These are phyloP conservation scores for Syngnathus scovelli DNA, from an alignment of 2,113 vertebrate species.

Conservation along the genomic window DNA sequence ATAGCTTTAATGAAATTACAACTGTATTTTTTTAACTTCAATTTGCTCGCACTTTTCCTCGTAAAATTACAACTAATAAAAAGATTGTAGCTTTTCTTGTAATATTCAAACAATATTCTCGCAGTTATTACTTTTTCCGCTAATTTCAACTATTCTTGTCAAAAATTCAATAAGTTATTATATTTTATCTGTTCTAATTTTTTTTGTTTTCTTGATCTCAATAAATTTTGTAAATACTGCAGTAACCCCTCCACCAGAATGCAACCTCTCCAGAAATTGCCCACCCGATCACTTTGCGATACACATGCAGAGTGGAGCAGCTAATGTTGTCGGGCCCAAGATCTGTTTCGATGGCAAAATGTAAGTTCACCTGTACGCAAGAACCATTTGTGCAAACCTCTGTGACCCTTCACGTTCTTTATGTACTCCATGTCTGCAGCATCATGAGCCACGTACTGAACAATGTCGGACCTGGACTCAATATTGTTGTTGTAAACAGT, in stretches of 20 bases:
- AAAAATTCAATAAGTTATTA: no score
- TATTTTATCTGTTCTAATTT: no score
- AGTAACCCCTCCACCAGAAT: conserved; percentile 51
- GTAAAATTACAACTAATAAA: no score
- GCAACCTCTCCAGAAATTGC: conserved; percentile 66
- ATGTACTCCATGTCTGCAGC: conserved; percentile 49
- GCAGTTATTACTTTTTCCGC: not conserved
- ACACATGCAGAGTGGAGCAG: conserved; percentile 74
- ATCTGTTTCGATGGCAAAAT: conserved; percentile 77
- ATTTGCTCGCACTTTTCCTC: no score
- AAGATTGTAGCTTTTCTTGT: no score
- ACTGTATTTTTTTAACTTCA: not conserved
- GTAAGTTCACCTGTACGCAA: conserved; percentile 46
- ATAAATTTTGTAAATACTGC: conserved; percentile 6
- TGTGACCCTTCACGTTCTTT: not conserved
- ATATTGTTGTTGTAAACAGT: conserved; percentile 81
- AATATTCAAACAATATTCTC: not conserved
- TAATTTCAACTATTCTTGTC: no score
- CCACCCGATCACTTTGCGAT: conserved; percentile 69
- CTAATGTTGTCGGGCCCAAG: conserved; percentile 78
- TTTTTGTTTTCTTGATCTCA: not conserved
- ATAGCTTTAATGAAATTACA: not conserved
- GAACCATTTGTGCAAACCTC: not conserved
- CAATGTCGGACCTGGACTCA: conserved; percentile 81
- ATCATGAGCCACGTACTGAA: conserved; percentile 78